Conservation (phyloP, 2,797 vertebrate genomes). For the Phoxinus dragarum region DNA sequence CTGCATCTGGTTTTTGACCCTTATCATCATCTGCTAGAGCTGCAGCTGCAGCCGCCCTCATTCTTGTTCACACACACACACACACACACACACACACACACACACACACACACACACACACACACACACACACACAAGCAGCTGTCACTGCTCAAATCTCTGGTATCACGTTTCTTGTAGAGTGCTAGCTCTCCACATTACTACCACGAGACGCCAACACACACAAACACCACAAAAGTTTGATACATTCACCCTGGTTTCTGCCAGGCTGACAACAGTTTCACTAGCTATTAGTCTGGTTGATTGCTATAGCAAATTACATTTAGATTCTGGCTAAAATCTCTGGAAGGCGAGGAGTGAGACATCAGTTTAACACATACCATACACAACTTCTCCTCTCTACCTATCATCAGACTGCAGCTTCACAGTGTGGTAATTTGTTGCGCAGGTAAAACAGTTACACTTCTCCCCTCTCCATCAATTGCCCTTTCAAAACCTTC, state of each 20-base stretch:
- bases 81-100: conserved; percentile 50
- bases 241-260: conserved; percentile 40
- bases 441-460: not conserved
- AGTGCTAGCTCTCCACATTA: conserved; percentile 63
- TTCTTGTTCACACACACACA: conserved; percentile 49
- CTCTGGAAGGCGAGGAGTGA: not conserved
- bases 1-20: conserved; percentile 75
- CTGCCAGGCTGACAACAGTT: conserved; percentile 30
- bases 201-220: conserved; percentile 54
- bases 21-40: conserved; percentile 70
- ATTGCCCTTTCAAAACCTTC: conserved; percentile 21
- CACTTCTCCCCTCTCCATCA: not conserved
- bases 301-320: conserved; percentile 26
- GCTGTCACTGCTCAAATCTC: conserved; percentile 74
- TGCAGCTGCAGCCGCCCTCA: conserved; percentile 75
- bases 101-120: conserved; percentile 47
- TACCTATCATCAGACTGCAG: not conserved
- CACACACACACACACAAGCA: conserved; percentile 60
- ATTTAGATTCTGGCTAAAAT: conserved; percentile 23
- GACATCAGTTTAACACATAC: conserved; percentile 11
- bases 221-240: conserved; percentile 57
- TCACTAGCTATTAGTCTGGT: not conserved
- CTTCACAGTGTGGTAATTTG: conserved; percentile 29
- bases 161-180: conserved; percentile 72
- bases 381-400: not conserved